Evolutionary conservation across 2,797 vertebrate genomes (phyloP).

Genomic region (Cirrhinus mrigala): DNA sequence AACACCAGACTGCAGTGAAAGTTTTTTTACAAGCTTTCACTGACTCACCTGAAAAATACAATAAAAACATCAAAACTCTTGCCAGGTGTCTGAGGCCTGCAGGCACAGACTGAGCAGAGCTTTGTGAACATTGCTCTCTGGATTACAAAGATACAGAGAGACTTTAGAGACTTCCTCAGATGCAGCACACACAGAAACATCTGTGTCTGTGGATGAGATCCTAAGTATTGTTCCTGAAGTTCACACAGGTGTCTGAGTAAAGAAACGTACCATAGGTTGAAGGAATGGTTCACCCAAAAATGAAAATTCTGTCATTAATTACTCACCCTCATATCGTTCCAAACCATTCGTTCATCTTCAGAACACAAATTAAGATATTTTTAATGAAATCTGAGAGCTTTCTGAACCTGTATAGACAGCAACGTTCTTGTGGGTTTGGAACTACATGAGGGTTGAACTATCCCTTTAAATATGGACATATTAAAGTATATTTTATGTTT

Average conservation of each 20-base stretch:
- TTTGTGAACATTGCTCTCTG: conserved; percentile 54
- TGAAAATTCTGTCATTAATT: too few relatives aligned
- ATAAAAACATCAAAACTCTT: conserved; percentile 44
- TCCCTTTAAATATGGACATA: background rate
- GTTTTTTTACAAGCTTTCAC: background rate
- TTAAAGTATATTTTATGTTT: background rate
- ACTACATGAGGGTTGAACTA: too few relatives aligned
- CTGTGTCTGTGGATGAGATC: background rate
- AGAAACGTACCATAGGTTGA: background rate
- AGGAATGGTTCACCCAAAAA: too few relatives aligned
- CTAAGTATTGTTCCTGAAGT: background rate
- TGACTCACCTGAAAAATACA: conserved; percentile 44
- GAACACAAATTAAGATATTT: too few relatives aligned
- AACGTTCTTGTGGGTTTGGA: too few relatives aligned
- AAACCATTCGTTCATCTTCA: too few relatives aligned
- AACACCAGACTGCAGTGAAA: background rate
- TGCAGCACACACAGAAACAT: conserved; percentile 4
- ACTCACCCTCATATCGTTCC: too few relatives aligned
- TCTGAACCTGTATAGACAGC: too few relatives aligned
- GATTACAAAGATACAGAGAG: conserved; percentile 52
- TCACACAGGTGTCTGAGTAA: background rate
- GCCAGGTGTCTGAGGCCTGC: conserved; percentile 43
- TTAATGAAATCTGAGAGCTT: too few relatives aligned
- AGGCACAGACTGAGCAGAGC: conserved; percentile 55
- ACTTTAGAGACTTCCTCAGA: conserved; percentile 49